Percentiles rank a stretch among this genome's conserved stretches.
Evolutionary conservation across 2,797 vertebrate genomes (phyloP).

Genomic region (Urosaurus nigricauda): DNA sequence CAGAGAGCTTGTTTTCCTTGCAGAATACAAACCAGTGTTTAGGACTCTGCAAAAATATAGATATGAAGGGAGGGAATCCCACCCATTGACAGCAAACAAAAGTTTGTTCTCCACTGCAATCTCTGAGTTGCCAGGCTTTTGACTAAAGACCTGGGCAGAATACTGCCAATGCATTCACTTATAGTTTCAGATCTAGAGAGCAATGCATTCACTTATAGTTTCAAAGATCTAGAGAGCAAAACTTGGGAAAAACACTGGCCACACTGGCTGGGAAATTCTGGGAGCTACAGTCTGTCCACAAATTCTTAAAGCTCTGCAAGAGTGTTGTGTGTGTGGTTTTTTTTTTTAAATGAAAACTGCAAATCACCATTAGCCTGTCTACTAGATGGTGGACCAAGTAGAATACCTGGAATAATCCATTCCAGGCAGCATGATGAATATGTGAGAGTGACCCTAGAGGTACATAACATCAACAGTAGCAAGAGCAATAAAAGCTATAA

Average conservation of each 20-base stretch:
- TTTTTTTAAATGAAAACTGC: background rate
- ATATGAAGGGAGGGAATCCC: background rate
- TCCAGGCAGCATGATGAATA: background rate
- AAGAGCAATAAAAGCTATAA: background rate
- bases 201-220: background rate
- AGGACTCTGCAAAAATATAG: background rate
- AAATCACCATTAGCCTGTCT: background rate
- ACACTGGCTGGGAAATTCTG: too few relatives aligned
- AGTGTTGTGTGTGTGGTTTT: too few relatives aligned
- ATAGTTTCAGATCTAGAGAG: background rate
- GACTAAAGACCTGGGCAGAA: conserved; percentile 1
- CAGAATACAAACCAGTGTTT: background rate
- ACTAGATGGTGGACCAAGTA: background rate
- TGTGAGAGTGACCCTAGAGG: background rate
- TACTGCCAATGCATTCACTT: background rate
- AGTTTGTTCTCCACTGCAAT: background rate
- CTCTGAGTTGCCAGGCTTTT: background rate
- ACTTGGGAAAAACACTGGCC: too few relatives aligned
- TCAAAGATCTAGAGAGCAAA: background rate
- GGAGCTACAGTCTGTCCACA: too few relatives aligned
- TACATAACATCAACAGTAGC: background rate
- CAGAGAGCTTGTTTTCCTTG: conserved; percentile 46
- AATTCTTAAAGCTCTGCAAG: too few relatives aligned
- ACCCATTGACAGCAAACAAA: conserved; percentile 17
- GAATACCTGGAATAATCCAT: background rate